Conservation (phyloP, 2,113 vertebrate genomes). For the Amphiprion percula region DNA sequence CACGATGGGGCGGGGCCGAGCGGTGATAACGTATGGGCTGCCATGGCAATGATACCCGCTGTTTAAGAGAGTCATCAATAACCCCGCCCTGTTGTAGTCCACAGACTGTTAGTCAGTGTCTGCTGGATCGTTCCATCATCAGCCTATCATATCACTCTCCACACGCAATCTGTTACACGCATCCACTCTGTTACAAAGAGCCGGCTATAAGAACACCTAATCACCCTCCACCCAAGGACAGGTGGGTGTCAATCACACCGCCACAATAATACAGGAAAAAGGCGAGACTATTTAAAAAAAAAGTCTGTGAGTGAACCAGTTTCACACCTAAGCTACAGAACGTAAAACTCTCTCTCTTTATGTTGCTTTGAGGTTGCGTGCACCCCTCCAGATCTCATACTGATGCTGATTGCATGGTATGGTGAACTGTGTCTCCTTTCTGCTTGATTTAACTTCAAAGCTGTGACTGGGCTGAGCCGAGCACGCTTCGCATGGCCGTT, state of each 20-base stretch:
- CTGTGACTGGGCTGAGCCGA: slow-evolving; percentile 43
- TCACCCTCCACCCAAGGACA: slow-evolving; percentile 64
- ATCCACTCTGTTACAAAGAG: slow-evolving; percentile 53
- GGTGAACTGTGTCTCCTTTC: slow-evolving; percentile 68
- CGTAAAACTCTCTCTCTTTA: slow-evolving; percentile 10
- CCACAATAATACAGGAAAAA: slow-evolving; percentile 6
- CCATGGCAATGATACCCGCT: slow-evolving; percentile 77
- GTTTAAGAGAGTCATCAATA: slow-evolving; percentile 79
- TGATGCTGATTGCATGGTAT: slow-evolving; percentile 62
- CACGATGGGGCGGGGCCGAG: slow-evolving; percentile 36
- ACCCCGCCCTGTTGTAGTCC: slow-evolving; percentile 68
- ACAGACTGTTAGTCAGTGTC: slow-evolving; percentile 66
- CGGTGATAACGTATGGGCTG: slow-evolving; percentile 74
- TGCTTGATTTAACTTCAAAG: slow-evolving; percentile 74
- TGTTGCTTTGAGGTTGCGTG: slow-evolving; percentile 44
- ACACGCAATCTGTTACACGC: slow-evolving; percentile 60
- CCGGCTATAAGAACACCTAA: slow-evolving; percentile 56
- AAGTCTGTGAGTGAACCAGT: not conserved
- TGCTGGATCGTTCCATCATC: slow-evolving; percentile 71
- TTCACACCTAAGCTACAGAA: slow-evolving; percentile 3
- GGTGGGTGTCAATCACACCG: slow-evolving; percentile 58
- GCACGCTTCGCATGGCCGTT: slow-evolving; percentile 50
- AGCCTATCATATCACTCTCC: slow-evolving; percentile 58
- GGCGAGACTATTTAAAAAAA: slow-evolving; percentile 5
- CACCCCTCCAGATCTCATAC: slow-evolving; percentile 30